Evolutionary conservation across 2,888 invertebrate species (phyloP).

Genomic region (Helobdella robusta): DNA sequence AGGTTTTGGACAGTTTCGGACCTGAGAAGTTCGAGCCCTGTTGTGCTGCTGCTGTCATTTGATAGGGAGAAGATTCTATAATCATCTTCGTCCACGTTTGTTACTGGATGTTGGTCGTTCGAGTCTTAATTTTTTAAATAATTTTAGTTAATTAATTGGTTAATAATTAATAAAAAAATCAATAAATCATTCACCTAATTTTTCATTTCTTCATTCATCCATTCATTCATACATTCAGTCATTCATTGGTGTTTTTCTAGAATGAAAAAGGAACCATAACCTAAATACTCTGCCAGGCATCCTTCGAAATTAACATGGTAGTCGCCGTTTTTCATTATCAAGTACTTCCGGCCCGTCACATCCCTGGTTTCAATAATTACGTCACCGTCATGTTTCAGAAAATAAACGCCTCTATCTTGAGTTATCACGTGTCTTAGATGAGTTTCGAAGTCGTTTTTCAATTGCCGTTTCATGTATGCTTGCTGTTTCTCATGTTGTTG

Average conservation of each 20-base stretch:
- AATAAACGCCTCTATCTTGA: conserved; percentile 34
- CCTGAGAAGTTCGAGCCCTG: no score
- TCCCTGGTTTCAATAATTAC: conserved; percentile 44
- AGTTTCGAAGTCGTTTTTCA: neutral
- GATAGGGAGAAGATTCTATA: no score
- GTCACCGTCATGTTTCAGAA: conserved; percentile 44
- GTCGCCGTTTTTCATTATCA: conserved; percentile 45
- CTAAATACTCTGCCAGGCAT: neutral
- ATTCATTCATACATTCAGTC: no score
- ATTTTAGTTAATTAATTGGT: conserved; percentile 2
- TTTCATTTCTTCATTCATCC: no score
- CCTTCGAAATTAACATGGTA: conserved; percentile 37
- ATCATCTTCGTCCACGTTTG: no score
- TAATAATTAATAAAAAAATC: neutral
- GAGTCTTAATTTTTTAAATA: no score
- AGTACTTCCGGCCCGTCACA: conserved; percentile 44
- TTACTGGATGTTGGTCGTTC: no score
- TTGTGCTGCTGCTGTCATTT: no score
- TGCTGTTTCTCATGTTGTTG: no score
- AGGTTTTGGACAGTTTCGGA: neutral
- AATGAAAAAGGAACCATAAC: neutral
- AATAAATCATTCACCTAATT: neutral
- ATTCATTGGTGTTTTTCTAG: no score
- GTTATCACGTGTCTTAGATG: neutral
- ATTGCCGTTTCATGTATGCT: conserved; percentile 23